Evolutionary conservation across 2,113 vertebrate species (phyloP), one percentile per base, ranked within the genome.

Genomic region (Grammomys surdaster): DNA sequence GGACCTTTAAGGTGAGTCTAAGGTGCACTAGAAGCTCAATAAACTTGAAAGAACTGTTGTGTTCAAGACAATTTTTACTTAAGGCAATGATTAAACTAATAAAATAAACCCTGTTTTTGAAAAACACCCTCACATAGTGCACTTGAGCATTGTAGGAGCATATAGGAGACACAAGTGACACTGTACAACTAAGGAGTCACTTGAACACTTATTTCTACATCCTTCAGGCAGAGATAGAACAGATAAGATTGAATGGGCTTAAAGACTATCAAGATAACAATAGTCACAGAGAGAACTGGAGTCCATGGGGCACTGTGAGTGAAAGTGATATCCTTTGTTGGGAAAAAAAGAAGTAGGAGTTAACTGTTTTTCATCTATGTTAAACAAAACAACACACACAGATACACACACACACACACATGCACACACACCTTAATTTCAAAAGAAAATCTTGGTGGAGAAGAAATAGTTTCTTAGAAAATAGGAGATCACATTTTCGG

Each of bases 231-330:
- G 46, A 48, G 48, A 77, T 16, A 5, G 12, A 7, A 14, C 12
- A 65, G 1, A 77, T 65, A n/a, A 91, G n/a, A 90, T n/a, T 78
- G 76, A 31, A 77, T 36, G 60, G 28, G 1, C 46, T 31, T 48
- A 40, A 20, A 9, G 31, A 90, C 13, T 36, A 56, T 36, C 1
- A 14, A 7, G 81, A 7, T 43, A 24, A 11, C 63, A 89, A 67
- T 60, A 84, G 14, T 19, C 46, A 11, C 46, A 65, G 7, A 90
- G 89, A 20, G 5, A 8, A 22, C 4, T 0, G 0, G 16, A 60
- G 8, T 14, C 9, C 2, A 22, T 3, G 1, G 12, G 4, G 2
- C 19, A 40, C 31, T 69, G 3, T 8, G 1, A 2, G 36, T 26
- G 22, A 20, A 81, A 85, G 19, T 51, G 3, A 40, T 54, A 65